Conservation (phyloP, 2,888 invertebrate species). For the Agrilus cyanescens region DNA sequence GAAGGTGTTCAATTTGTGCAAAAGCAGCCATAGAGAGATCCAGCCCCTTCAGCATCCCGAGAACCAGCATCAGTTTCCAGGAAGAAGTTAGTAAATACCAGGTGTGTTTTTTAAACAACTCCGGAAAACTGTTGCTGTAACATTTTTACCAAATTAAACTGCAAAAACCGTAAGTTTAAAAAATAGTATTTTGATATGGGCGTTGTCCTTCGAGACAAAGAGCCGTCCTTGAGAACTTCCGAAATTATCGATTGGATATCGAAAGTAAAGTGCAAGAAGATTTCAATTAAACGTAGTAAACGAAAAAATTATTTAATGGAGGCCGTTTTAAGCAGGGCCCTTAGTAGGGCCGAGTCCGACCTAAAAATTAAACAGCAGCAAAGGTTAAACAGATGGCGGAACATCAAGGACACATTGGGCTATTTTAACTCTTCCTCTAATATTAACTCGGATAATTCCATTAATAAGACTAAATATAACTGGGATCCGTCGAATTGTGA, state of each 20-base stretch:
- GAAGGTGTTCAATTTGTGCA: too few relatives aligned
- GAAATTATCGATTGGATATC: slow-evolving; percentile 52
- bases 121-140: too few relatives aligned
- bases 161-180: slow-evolving; percentile 3
- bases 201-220: slow-evolving; percentile 12
- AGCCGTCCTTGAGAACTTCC: slow-evolving; percentile 34
- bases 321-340: slow-evolving; percentile 49
- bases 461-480: slow-evolving; percentile 9
- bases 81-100: slow-evolving; percentile 3
- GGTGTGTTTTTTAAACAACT: slow-evolving; percentile 11
- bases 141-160: not conserved
- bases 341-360: slow-evolving; percentile 47
- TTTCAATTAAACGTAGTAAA: slow-evolving; percentile 43
- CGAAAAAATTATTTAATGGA: slow-evolving; percentile 51
- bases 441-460: slow-evolving; percentile 4
- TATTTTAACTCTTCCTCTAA: slow-evolving; percentile 1
- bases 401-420: slow-evolving; percentile 20
- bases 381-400: slow-evolving; percentile 46
- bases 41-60: too few relatives aligned
- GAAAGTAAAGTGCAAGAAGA: slow-evolving; percentile 50
- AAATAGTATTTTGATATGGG: slow-evolving; percentile 18
- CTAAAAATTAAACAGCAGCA: slow-evolving; percentile 49
- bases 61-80: too few relatives aligned
- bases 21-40: too few relatives aligned
- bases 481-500: slow-evolving; percentile 30